Evolutionary conservation across 2,797 vertebrate species (phyloP), one percentile per base, ranked within the genome.

Genomic region (Phataginus tricuspis): DNA sequence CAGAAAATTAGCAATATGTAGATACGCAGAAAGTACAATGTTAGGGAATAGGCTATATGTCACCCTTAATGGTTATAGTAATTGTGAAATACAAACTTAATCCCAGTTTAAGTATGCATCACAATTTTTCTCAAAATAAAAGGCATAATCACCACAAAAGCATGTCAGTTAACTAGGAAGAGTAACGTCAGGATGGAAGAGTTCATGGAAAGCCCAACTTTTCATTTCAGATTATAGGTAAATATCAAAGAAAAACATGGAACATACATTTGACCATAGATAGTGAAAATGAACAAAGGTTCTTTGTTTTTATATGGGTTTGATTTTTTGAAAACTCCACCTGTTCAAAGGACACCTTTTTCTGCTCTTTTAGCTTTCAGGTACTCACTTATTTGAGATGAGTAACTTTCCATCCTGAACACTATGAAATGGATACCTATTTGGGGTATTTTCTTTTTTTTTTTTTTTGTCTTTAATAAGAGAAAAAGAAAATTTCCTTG

Each of bases 121-220:
- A 86, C 11, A 86, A 21, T 71, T 94, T 85, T 66, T 64, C 69
- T 84, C 57, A 78, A 87, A 94, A 79, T 59, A 79, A 34, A 53
- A 64, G 63, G n/a, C 63, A 45, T 77, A 66, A 92, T 51, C 15
- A 13, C 5, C 59, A 63, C 55, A 66, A 80, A 72, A n/a, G 29
- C 29, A 21, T 45, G 51, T 16, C 7, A 34, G 39, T 64, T 53
- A 64, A 53, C 45, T 53, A 74, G 34, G 42, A 92, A 80, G 53
- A 57, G 21, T 37, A 25, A 16, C 31, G 57, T 80, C 53, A 53
- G 79, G n/a, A 29, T 21, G 49, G 45, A 72, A 72, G 31, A 59
- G 14, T 89, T 85, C 51, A 53, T 29, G 66, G 42, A 72, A 85
- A 88, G 49, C 4, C 37, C 27, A 89, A 31, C 3, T 57, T 74